phyloP scores from a whole-genome alignment of 2,888 invertebrate genomes.

The Cerastis rubricosa region DNA sequence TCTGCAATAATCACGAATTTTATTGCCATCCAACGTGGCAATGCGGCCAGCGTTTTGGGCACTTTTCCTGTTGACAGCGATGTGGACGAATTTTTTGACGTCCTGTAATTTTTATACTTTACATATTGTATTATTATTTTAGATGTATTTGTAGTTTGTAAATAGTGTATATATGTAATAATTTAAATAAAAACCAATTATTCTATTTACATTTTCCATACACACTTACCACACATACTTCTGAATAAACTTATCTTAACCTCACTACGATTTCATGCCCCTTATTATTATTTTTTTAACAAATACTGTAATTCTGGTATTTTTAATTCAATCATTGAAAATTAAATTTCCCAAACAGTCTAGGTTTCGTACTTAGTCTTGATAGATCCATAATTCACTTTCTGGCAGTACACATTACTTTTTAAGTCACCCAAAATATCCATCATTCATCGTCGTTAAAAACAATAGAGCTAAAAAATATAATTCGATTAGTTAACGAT shows the following conservation, averaged over 20 bases:
- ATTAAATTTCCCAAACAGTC: background rate
- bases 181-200: no score
- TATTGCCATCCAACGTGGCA: no score
- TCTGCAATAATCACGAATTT: no score
- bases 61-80: no score
- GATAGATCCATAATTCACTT: background rate
- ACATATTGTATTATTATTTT: no score
- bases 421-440: background rate
- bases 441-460: background rate
- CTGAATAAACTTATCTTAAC: background rate
- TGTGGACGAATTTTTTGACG: no score
- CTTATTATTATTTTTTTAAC: background rate
- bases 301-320: no score
- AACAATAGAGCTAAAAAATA: background rate
- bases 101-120: no score
- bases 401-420: background rate
- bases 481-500: constrained; percentile 21
- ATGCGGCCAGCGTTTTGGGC: no score
- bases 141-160: no score
- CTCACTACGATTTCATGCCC: background rate
- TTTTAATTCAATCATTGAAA: background rate
- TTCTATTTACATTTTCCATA: background rate
- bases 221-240: background rate
- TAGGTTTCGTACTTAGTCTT: background rate
- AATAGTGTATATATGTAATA: no score